Percentiles rank a stretch among this genome's conserved stretches.
Evolutionary conservation across 2,888 invertebrate genomes (phyloP).

Genomic region (Agonopterix alstromeriana): DNA sequence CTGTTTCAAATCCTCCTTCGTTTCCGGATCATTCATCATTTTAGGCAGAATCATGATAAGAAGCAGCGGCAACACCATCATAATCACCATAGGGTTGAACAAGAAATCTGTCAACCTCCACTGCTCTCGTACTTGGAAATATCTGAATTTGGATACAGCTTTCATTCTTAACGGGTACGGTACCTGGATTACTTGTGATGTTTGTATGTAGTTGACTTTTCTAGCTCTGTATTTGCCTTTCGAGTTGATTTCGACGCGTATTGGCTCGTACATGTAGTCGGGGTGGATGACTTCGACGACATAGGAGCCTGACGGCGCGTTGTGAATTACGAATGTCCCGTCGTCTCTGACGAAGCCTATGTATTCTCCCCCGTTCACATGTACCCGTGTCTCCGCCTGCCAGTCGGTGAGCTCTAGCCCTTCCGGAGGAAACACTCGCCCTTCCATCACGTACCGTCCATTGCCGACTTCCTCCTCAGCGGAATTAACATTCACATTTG

Average conservation of each 20-base stretch:
- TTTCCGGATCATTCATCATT: conserved; percentile 98
- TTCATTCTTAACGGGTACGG: conserved; percentile 95
- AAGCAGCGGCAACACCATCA: conserved; percentile 96
- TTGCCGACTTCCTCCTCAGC: conserved; percentile 56
- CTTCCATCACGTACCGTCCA: conserved; percentile 86
- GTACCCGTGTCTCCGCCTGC: conserved; percentile 85
- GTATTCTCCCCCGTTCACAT: conserved; percentile 93
- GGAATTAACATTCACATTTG: conserved; percentile 17
- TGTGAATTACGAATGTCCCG: conserved; percentile 92
- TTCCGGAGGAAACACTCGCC: conserved; percentile 86
- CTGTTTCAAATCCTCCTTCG: conserved; percentile 96
- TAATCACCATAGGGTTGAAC: conserved; percentile 97
- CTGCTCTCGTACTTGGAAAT: conserved; percentile 96
- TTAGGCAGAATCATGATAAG: conserved; percentile 95
- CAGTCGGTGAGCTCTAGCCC: conserved; percentile 78
- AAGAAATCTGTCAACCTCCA: conserved; percentile 98
- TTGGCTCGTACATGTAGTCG: conserved; percentile 94
- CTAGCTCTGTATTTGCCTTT: conserved; percentile 98
- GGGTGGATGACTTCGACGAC: conserved; percentile 95
- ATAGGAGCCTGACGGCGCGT: conserved; percentile 94
- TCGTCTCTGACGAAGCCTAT: conserved; percentile 93
- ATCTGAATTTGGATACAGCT: conserved; percentile 86
- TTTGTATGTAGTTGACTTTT: conserved; percentile 95
- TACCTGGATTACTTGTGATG: conserved; percentile 91
- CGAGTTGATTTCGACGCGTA: conserved; percentile 96